These are phyloP conservation scores for Nudaria mundana DNA, from an alignment of 2,888 invertebrate species.

Conservation along the genomic window DNA sequence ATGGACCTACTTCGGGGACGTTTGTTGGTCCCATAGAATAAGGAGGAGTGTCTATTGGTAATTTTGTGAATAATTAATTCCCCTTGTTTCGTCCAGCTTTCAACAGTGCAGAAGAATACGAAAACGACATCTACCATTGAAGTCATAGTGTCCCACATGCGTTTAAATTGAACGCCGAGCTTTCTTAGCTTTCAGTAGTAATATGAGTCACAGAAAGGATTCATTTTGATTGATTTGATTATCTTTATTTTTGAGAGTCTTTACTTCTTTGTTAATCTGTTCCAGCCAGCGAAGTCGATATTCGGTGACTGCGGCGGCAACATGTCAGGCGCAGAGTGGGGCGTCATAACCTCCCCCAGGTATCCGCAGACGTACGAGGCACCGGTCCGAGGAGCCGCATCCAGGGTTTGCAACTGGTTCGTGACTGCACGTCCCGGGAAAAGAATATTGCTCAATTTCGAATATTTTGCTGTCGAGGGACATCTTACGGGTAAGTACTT, in stretches of 20 bases:
- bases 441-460: conserved; percentile 94
- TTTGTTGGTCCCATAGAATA: no score
- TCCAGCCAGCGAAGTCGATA: conserved; percentile 88
- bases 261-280: no score
- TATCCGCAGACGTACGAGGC: conserved; percentile 95
- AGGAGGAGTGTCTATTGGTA: no score
- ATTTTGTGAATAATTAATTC: not conserved
- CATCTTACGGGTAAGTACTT: conserved; percentile 87
- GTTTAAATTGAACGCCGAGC: no score
- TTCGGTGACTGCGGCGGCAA: conserved; percentile 97
- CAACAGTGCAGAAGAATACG: no score
- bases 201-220: no score
- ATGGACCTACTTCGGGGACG: no score
- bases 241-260: no score
- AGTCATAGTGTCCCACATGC: no score
- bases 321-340: conserved; percentile 91
- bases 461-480: conserved; percentile 96
- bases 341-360: conserved; percentile 93
- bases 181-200: no score
- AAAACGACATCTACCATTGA: no score
- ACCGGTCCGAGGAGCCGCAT: conserved; percentile 88
- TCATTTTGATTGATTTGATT: no score
- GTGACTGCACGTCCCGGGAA: conserved; percentile 93
- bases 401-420: conserved; percentile 98
- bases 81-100: not conserved